These are phyloP conservation scores for Atta cephalotes DNA, from an alignment of 1,140 invertebrate species.

Conservation along the genomic window DNA sequence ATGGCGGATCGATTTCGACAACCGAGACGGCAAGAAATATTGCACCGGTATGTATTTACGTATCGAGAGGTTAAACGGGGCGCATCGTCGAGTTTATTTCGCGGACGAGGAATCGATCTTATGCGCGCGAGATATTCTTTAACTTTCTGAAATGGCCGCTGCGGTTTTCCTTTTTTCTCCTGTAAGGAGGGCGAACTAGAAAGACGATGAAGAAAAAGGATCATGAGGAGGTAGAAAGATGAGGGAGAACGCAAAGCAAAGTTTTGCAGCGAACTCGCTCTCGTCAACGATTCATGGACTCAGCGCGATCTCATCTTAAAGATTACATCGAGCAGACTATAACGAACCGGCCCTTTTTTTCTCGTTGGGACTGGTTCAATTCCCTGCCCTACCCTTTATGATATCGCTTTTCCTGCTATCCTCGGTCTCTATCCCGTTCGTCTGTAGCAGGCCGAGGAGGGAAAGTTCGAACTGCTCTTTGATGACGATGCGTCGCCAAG, in stretches of 20 bases:
- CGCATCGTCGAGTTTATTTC: conserved; percentile 45
- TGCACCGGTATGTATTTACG: not conserved
- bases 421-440: conserved; percentile 2
- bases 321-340: conserved; percentile 78
- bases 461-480: conserved; percentile 77
- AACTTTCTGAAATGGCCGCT: conserved; percentile 39
- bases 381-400: conserved; percentile 74
- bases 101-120: conserved; percentile 42
- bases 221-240: not conserved
- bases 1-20: conserved; percentile 5
- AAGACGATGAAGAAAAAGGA: conserved; percentile 1
- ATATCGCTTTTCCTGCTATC: conserved; percentile 69
- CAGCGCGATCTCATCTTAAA: conserved; percentile 80
- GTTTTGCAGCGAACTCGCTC: conserved; percentile 61
- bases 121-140: conserved; percentile 18
- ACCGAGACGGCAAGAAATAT: conserved; percentile 16
- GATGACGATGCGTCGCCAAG: conserved; percentile 79
- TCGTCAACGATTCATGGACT: conserved; percentile 76
- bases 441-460: conserved; percentile 16
- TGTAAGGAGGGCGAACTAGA: not conserved
- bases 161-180: conserved; percentile 21
- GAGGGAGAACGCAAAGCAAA: conserved; percentile 38
- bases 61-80: conserved; percentile 42
- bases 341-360: conserved; percentile 74
- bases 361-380: conserved; percentile 72